These are phyloP conservation scores for Coturnix japonica DNA, from an alignment of 2,113 vertebrate genomes.

Conservation along the genomic window DNA sequence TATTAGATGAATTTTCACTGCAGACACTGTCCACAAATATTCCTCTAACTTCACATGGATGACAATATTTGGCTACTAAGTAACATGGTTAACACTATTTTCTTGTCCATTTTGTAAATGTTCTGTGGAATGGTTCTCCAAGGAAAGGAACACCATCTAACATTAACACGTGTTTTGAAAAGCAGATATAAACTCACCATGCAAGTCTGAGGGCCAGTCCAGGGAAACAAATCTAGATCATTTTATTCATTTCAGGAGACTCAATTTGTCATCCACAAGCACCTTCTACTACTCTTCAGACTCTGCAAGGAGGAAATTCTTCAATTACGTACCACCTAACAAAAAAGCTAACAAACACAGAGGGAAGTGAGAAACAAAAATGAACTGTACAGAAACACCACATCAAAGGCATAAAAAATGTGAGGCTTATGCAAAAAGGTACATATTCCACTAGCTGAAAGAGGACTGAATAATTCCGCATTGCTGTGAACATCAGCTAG, in stretches of 20 bases:
- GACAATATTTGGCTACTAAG: neutral
- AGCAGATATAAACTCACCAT: neutral
- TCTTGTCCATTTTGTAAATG: neutral
- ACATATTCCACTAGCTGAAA: neutral
- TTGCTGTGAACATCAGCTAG: neutral
- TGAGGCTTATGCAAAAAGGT: neutral
- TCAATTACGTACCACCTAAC: neutral
- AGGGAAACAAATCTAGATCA: neutral
- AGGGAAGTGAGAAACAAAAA: neutral
- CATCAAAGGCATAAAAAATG: neutral
- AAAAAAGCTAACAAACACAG: neutral
- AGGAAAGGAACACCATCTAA: neutral
- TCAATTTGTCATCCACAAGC: neutral
- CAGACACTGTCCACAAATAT: neutral
- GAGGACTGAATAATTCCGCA: neutral
- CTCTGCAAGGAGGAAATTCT: neutral
- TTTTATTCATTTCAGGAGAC: neutral
- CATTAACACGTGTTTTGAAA: fast-evolving
- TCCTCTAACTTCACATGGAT: neutral
- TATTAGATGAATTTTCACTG: neutral
- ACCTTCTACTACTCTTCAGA: neutral
- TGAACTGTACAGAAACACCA: neutral
- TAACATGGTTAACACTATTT: neutral
- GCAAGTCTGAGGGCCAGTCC: neutral
- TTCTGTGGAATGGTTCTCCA: neutral